Percentiles rank a stretch among this genome's conserved stretches.
These are phyloP conservation scores for Polydrusus pterygomalis DNA, from an alignment of 2,888 invertebrate genomes.

Conservation along the genomic window DNA sequence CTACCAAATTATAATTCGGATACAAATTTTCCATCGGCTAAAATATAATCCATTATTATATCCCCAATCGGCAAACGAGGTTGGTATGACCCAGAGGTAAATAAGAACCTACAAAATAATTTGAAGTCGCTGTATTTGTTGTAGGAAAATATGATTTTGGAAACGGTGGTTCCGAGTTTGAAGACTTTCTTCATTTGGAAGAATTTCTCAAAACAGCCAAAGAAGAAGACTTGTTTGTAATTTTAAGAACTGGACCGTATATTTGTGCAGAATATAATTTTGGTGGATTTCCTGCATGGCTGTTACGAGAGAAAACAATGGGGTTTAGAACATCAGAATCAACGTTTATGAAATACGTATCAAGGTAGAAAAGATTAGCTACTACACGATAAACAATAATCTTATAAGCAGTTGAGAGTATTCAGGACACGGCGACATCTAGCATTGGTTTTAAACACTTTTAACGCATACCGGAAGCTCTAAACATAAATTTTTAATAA, in stretches of 20 bases:
- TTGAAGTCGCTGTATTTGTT: slow-evolving; percentile 61
- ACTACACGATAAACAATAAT: too few relatives aligned
- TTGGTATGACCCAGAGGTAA: too few relatives aligned
- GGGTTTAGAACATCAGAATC: slow-evolving; percentile 61
- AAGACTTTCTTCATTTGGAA: slow-evolving; percentile 73
- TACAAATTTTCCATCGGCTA: too few relatives aligned
- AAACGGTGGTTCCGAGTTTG: slow-evolving; percentile 75
- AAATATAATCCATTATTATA: too few relatives aligned
- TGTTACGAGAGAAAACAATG: slow-evolving; percentile 67
- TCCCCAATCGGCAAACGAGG: too few relatives aligned
- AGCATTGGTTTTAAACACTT: too few relatives aligned
- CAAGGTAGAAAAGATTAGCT: slow-evolving; percentile 67
- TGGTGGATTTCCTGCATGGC: slow-evolving; percentile 68
- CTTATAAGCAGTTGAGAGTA: too few relatives aligned
- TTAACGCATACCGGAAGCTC: too few relatives aligned
- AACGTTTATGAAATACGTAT: slow-evolving; percentile 72
- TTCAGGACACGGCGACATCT: too few relatives aligned
- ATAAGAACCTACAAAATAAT: not conserved
- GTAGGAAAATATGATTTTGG: slow-evolving; percentile 81
- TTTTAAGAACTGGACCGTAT: slow-evolving; percentile 92
- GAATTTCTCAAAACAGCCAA: slow-evolving; percentile 83
- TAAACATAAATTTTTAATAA: too few relatives aligned
- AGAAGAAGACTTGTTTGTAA: slow-evolving; percentile 84
- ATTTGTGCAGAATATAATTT: slow-evolving; percentile 94
- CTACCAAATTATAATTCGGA: too few relatives aligned